A percentile compares a stretch with the other conserved stretches of the same genome.
Conservation (phyloP, 2,888 invertebrate species). For the Sarcophaga subvicina region DNA sequence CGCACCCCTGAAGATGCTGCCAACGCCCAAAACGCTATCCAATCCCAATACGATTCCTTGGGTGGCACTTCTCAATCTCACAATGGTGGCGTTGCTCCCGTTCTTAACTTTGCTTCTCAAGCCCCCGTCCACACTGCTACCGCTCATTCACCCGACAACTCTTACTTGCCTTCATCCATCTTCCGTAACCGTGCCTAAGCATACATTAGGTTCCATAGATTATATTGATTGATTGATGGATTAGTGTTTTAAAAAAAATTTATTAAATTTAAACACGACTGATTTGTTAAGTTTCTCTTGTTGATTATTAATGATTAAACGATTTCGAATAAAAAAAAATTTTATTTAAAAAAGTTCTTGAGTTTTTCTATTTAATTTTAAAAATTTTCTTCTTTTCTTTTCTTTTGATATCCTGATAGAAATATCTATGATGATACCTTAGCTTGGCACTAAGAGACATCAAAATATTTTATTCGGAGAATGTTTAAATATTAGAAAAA, state of each 20-base stretch:
- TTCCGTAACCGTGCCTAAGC: slow-evolving; percentile 71
- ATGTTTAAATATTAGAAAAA: too few relatives aligned
- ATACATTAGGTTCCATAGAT: not conserved
- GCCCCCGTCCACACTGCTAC: slow-evolving; percentile 45
- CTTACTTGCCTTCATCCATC: slow-evolving; percentile 76
- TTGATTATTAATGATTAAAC: slow-evolving; percentile 49
- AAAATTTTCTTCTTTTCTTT: too few relatives aligned
- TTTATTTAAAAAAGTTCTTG: not conserved
- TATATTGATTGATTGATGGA: slow-evolving; percentile 17
- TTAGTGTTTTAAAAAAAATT: not conserved
- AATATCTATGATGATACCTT: too few relatives aligned
- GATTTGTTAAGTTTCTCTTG: slow-evolving; percentile 56
- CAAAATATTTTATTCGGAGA: too few relatives aligned
- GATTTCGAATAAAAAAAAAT: slow-evolving; percentile 43
- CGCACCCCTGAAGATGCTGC: slow-evolving; percentile 73
- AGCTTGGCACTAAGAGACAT: too few relatives aligned
- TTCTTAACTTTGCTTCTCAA: slow-evolving; percentile 68
- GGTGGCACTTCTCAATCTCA: slow-evolving; percentile 69
- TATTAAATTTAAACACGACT: slow-evolving; percentile 18
- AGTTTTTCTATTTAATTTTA: not conserved
- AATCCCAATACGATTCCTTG: slow-evolving; percentile 72
- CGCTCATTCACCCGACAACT: slow-evolving; percentile 63
- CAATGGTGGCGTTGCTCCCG: slow-evolving; percentile 71
- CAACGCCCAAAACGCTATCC: slow-evolving; percentile 72
- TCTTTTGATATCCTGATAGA: too few relatives aligned